Base-by-base conservation (phyloP, 2,888 invertebrate species). In the Drosophila birchii region DNA sequence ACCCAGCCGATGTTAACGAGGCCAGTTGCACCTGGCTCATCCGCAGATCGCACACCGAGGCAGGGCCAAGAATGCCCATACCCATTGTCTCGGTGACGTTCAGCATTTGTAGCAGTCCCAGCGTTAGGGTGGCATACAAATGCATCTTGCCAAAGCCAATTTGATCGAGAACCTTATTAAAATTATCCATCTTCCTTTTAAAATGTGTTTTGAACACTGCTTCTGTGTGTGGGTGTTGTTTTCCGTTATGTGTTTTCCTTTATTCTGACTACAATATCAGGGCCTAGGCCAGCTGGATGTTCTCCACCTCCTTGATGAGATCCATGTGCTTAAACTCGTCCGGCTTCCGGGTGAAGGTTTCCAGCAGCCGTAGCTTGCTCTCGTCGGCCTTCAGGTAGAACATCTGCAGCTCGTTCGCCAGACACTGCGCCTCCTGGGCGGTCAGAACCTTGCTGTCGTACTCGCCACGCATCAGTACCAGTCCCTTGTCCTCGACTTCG, bases 401-500 rank as follows among this genome's bases (percentile, higher is more conserved):
- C 92, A 97, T 93, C 91, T 97, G 97, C 70, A 97, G 93, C 91
- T 97, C 96, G 91, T 97, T 97, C 0, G 96, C 96, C 60, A 98
- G 92, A 90, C 97, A 97, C 88, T 96, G 96, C 0, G 97, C 97
- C 92, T 98, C 97, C 89, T 95, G 94, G 0, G 94, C 95, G 90
- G 93, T 95, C 63, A 97, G 91, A 0, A 96, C 95, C 92, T 97
- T 96, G 86, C 94, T 95, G 90, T 98, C 97, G 91, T 95, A 97
- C 91, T 97, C 97, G 18, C 97, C 98, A 44, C 95, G 94, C 97
- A 98, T 97, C 41, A 98, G 93, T 14, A 98, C 94, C 45, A 97
- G 93, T 6, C 95, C 95, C 90, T 97, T 97, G 47, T 94, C 93
- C 78, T 93, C 92, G 4, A 97, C 93, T 90, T 98, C 97, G 0